These are phyloP conservation scores for Palythoa caribaeorum DNA, from an alignment of 92 coral and sea anemone genomes.

Conservation along the genomic window DNA sequence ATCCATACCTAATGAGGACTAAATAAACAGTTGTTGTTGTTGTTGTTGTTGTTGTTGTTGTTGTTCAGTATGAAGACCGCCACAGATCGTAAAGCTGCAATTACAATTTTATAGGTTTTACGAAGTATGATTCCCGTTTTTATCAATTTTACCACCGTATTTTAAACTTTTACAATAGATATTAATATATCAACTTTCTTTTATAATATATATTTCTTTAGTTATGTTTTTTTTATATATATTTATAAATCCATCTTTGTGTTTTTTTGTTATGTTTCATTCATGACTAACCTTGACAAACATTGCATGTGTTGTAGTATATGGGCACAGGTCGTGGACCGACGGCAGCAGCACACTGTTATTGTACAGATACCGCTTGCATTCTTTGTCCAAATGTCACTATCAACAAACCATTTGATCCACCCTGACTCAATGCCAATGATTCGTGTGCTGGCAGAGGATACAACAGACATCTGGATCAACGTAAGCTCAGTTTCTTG, in stretches of 20 bases:
- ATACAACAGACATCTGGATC: conserved; percentile 94
- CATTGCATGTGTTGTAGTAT: conserved; percentile 64
- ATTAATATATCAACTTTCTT: no score
- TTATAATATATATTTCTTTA: no score
- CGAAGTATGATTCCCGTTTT: no score
- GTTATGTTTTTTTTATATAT: no score
- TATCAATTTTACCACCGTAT: no score
- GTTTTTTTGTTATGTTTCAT: not conserved
- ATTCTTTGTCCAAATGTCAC: conserved; percentile 81
- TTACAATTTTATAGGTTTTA: no score
- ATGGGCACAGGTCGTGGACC: conserved; percentile 90
- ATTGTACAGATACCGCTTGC: conserved; percentile 89
- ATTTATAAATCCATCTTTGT: not conserved
- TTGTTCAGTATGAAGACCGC: no score
- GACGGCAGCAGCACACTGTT: conserved; percentile 90
- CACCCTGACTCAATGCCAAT: conserved; percentile 80
- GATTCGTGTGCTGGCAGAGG: conserved; percentile 91
- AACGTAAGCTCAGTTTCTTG: conserved; percentile 73
- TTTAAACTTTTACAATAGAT: no score
- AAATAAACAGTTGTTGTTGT: no score
- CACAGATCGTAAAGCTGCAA: no score
- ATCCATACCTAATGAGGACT: no score
- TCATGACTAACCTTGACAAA: not conserved
- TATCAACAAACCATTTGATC: conserved; percentile 73
- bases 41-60: no score